These are phyloP conservation scores for Chironomus riparius DNA, from an alignment of 2,888 invertebrate genomes.

Conservation along the genomic window DNA sequence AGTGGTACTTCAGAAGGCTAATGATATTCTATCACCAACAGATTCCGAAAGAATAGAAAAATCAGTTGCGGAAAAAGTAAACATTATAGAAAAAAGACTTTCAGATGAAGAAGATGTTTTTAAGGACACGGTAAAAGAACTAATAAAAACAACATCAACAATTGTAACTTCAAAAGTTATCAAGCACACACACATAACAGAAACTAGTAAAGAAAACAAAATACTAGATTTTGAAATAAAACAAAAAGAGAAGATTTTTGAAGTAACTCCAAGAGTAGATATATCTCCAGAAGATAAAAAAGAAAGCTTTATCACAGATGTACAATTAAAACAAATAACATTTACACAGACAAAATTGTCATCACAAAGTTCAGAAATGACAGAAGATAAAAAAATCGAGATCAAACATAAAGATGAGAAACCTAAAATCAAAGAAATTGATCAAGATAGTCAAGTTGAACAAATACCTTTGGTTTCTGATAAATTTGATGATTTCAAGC, in stretches of 20 bases:
- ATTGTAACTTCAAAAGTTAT: background rate
- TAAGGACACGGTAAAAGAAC: background rate
- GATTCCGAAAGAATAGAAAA: slow-evolving; percentile 25
- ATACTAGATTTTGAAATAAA: background rate
- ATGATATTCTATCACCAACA: slow-evolving; percentile 10
- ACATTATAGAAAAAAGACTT: slow-evolving; percentile 29
- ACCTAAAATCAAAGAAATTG: background rate
- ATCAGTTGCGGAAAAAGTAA: slow-evolving; percentile 28
- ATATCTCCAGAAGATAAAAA: background rate
- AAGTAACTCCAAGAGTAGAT: background rate
- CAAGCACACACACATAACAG: background rate
- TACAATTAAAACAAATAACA: background rate
- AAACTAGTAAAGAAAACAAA: background rate
- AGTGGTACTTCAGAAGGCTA: slow-evolving; percentile 5
- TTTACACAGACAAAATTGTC: background rate
- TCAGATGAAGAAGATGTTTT: slow-evolving; percentile 27
- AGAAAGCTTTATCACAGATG: background rate
- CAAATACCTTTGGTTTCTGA: too few relatives aligned
- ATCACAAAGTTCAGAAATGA: background rate
- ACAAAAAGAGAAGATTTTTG: background rate
- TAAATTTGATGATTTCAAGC: too few relatives aligned
- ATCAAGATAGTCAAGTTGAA: background rate
- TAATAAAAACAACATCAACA: background rate
- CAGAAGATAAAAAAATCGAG: background rate
- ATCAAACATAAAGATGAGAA: too few relatives aligned